phyloP scores from a whole-genome alignment of 1,140 invertebrate species.

The Drosophila malerkotliana region DNA sequence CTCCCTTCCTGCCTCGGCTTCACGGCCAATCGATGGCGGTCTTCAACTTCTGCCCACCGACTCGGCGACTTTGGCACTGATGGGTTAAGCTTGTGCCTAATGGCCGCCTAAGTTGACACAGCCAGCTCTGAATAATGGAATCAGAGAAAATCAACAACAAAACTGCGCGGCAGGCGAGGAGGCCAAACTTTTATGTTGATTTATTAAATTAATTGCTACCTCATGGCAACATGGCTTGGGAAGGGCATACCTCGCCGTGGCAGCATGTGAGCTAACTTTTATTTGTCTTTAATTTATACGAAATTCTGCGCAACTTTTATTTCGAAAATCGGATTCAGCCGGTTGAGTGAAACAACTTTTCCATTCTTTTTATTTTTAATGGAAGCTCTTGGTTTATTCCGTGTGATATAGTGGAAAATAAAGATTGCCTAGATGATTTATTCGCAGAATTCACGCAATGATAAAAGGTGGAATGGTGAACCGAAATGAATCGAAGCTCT shows the following conservation, averaged over 20 bases:
- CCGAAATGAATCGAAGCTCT: constrained; percentile 67
- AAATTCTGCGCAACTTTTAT: constrained; percentile 58
- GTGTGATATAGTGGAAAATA: constrained; percentile 45
- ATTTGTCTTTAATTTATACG: constrained; percentile 78
- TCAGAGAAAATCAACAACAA: constrained; percentile 15
- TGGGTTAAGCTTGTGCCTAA: constrained; percentile 77
- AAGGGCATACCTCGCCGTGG: constrained; percentile 7
- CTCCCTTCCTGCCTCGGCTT: not conserved
- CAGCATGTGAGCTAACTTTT: constrained; percentile 55
- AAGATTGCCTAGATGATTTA: constrained; percentile 67
- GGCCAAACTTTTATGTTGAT: constrained; percentile 75
- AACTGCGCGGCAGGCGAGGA: constrained; percentile 2
- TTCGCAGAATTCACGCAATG: constrained; percentile 55
- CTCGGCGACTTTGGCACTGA: constrained; percentile 59
- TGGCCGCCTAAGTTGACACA: constrained; percentile 73
- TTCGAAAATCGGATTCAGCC: constrained; percentile 5
- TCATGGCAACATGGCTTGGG: constrained; percentile 33
- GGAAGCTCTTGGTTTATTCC: constrained; percentile 54
- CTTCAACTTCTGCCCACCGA: constrained; percentile 64
- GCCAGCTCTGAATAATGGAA: constrained; percentile 36
- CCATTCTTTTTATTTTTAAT: constrained; percentile 16
- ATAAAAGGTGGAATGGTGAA: constrained; percentile 17
- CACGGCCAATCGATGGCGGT: constrained; percentile 65
- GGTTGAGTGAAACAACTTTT: not conserved
- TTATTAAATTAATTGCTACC: constrained; percentile 82